Conservation (phyloP, 2,113 vertebrate species). For the Solea solea region DNA sequence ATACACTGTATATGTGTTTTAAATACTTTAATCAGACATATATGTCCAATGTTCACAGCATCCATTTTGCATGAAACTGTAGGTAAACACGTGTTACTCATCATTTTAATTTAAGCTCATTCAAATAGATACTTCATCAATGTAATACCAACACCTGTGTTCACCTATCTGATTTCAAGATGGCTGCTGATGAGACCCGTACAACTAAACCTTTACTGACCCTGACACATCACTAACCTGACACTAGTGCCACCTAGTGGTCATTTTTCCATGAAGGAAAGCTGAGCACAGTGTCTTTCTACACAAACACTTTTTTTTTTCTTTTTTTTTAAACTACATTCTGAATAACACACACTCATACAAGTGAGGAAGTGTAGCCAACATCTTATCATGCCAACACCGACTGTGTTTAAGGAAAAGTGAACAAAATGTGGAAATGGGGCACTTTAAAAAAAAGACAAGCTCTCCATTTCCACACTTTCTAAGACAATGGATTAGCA, state of each 20-base stretch:
- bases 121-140: too few relatives aligned
- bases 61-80: background rate
- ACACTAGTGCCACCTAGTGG: slow-evolving; percentile 52
- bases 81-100: too few relatives aligned
- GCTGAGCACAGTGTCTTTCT: background rate
- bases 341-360: background rate
- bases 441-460: slow-evolving; percentile 55
- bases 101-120: too few relatives aligned
- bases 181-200: background rate
- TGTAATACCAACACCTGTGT: too few relatives aligned
- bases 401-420: slow-evolving; percentile 55
- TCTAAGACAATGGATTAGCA: slow-evolving; percentile 52
- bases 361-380: slow-evolving; percentile 30
- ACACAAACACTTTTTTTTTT: slow-evolving; percentile 3
- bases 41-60: background rate
- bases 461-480: slow-evolving; percentile 48
- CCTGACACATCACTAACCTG: background rate
- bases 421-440: slow-evolving; percentile 74
- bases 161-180: too few relatives aligned
- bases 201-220: background rate
- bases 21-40: too few relatives aligned
- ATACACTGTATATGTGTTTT: too few relatives aligned
- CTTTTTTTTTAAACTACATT: background rate
- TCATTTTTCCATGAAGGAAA: background rate
- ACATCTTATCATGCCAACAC: slow-evolving; percentile 56